These are phyloP conservation scores for Psilopogon haemacephalus DNA, from an alignment of 2,113 vertebrate genomes.

Conservation along the genomic window DNA sequence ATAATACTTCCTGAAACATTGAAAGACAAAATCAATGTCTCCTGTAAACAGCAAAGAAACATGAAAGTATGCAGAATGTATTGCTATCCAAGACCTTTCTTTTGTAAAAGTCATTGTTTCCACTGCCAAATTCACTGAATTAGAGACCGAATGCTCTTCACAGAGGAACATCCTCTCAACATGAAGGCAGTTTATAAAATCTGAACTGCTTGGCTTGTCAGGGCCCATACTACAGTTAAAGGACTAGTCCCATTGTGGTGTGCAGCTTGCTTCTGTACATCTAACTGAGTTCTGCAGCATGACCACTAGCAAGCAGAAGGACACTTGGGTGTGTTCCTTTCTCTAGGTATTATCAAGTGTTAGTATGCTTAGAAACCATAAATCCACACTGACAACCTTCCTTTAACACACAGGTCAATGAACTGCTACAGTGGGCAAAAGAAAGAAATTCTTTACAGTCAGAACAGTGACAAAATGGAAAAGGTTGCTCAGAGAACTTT, in stretches of 20 bases:
- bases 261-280: accelerated
- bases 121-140: neutral
- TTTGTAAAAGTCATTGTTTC: neutral
- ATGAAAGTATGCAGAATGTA: neutral
- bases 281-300: accelerated
- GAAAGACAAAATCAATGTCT: neutral
- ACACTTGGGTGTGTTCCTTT: neutral
- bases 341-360: neutral
- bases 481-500: neutral
- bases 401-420: accelerated
- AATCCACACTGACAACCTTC: neutral
- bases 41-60: neutral
- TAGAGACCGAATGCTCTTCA: neutral
- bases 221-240: neutral
- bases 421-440: neutral
- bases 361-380: neutral
- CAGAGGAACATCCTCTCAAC: neutral
- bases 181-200: neutral
- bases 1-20: constrained; percentile 82
- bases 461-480: neutral
- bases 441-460: neutral
- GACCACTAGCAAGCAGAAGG: accelerated
- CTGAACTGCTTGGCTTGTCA: neutral
- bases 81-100: neutral
- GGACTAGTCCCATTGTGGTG: accelerated